Evolutionary conservation across 2,797 vertebrate species (phyloP).

Genomic region (Enteromius argenteus): DNA sequence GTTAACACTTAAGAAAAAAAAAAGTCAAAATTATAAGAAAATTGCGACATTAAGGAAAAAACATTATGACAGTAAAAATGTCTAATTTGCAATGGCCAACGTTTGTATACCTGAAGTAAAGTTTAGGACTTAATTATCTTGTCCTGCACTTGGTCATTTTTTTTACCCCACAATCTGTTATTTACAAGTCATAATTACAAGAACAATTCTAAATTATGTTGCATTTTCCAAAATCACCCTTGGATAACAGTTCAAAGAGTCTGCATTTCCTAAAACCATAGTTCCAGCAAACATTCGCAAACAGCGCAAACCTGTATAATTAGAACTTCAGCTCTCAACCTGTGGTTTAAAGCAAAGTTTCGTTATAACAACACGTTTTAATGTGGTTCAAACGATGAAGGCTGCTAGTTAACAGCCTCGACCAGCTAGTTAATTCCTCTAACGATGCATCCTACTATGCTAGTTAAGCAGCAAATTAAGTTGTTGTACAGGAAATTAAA

Average conservation of each 20-base stretch:
- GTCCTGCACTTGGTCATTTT: constrained; percentile 83
- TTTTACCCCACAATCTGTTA: too few relatives aligned
- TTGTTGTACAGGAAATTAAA: neutral
- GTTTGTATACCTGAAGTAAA: neutral
- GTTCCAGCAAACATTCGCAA: too few relatives aligned
- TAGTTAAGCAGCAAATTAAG: neutral
- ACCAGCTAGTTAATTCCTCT: neutral
- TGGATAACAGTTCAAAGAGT: neutral
- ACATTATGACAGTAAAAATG: neutral
- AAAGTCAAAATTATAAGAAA: neutral
- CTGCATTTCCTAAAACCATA: neutral
- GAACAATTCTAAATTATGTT: too few relatives aligned
- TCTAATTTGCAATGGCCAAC: neutral
- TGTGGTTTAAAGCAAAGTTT: neutral
- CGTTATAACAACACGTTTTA: neutral
- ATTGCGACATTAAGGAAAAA: neutral
- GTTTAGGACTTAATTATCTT: constrained; percentile 74
- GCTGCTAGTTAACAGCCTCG: neutral
- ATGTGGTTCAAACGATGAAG: neutral
- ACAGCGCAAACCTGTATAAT: neutral
- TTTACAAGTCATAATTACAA: too few relatives aligned
- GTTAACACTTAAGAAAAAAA: neutral
- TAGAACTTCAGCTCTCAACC: neutral
- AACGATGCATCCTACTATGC: neutral
- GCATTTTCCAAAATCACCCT: too few relatives aligned